Evolutionary conservation across 2,888 invertebrate genomes (phyloP).

Genomic region (Eupithecia inturbata): DNA sequence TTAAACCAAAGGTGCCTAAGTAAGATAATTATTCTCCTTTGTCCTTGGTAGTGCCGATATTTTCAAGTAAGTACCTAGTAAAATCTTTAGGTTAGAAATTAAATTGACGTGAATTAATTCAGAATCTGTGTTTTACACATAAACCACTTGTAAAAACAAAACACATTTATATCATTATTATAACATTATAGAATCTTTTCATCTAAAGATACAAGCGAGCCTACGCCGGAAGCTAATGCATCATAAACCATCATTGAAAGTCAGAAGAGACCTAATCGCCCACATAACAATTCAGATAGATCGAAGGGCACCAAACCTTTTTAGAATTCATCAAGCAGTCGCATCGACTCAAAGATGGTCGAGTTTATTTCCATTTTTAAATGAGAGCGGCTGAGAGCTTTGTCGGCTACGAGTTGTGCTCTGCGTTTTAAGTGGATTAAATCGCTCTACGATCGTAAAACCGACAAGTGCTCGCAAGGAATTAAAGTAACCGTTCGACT

Average conservation of each 20-base stretch:
- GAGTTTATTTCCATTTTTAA: slow-evolving; percentile 85
- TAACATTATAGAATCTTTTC: background rate
- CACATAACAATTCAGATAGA: slow-evolving; percentile 46
- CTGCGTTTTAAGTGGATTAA: slow-evolving; percentile 85
- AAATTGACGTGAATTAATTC: background rate
- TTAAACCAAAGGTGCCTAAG: slow-evolving; percentile 53
- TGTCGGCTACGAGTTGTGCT: slow-evolving; percentile 83
- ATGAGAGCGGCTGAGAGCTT: slow-evolving; percentile 84
- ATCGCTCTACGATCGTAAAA: slow-evolving; percentile 84
- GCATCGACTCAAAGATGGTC: slow-evolving; percentile 82
- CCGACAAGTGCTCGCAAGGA: slow-evolving; percentile 83
- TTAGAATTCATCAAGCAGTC: slow-evolving; percentile 79
- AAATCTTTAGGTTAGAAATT: background rate
- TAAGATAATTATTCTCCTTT: slow-evolving; percentile 68
- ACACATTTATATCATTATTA: too few relatives aligned
- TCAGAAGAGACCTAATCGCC: slow-evolving; percentile 32
- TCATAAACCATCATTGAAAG: slow-evolving; percentile 19
- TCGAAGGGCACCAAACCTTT: slow-evolving; percentile 73
- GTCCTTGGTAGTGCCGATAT: background rate
- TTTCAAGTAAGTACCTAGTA: background rate
- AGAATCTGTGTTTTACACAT: background rate
- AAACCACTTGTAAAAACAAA: background rate
- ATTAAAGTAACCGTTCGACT: slow-evolving; percentile 84
- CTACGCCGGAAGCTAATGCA: background rate
- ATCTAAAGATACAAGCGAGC: slow-evolving; percentile 5